Evolutionary conservation across 2,888 invertebrate species (phyloP).

Genomic region (Vannuccia rotundouncinata): DNA sequence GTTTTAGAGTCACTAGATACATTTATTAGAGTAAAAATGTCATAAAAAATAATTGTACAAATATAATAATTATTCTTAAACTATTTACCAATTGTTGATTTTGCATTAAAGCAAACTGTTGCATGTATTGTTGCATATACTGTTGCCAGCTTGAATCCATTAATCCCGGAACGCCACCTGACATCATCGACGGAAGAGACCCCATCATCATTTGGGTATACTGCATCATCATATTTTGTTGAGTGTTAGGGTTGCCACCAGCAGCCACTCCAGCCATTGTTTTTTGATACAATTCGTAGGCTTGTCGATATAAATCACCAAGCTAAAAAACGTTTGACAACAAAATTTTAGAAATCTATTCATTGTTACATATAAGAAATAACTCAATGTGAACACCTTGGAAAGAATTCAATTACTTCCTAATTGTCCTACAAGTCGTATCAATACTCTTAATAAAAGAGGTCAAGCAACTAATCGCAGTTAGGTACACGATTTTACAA

Average conservation of each 20-base stretch:
- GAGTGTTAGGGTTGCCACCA: neutral
- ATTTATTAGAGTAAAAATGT: neutral
- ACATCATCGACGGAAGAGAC: neutral
- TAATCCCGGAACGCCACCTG: neutral
- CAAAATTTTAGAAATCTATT: no score
- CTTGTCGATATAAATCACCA: neutral
- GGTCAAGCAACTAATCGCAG: no score
- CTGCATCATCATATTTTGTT: neutral
- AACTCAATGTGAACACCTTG: no score
- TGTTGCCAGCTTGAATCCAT: constrained; percentile 10
- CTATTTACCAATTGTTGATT: neutral
- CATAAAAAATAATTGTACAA: neutral
- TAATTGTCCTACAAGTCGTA: no score
- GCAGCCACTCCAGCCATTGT: neutral
- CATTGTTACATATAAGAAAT: no score
- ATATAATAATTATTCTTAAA: no score
- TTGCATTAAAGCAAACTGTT: neutral
- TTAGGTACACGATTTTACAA: no score
- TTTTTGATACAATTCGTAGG: constrained; percentile 1
- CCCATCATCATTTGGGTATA: constrained; percentile 6
- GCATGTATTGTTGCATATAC: neutral
- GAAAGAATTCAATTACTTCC: no score
- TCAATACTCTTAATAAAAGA: no score
- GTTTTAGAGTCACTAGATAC: neutral
- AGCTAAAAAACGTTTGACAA: neutral